Evolutionary conservation across 1,140 invertebrate genomes (phyloP).

Genomic region (Drepana arcuata): DNA sequence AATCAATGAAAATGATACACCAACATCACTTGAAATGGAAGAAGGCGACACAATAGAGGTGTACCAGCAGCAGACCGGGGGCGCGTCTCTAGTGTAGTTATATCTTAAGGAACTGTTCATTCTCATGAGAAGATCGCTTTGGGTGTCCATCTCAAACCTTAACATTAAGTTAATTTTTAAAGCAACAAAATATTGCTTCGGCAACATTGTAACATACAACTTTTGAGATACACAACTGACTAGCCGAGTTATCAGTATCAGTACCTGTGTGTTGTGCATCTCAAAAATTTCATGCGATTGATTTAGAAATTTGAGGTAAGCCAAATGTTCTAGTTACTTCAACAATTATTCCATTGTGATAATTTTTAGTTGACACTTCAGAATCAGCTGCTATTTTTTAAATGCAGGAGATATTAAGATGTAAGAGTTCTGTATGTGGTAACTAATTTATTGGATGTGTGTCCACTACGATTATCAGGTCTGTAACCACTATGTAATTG

Average conservation of each 20-base stretch:
- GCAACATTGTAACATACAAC: constrained; percentile 18
- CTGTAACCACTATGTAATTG: constrained; percentile 47
- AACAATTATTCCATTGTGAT: constrained; percentile 61
- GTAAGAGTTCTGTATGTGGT: constrained; percentile 34
- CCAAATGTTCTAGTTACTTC: constrained; percentile 58
- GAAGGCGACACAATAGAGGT: constrained; percentile 97
- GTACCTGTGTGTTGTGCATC: constrained; percentile 18
- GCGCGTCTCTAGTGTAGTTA: constrained; percentile 63
- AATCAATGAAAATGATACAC: constrained; percentile 95
- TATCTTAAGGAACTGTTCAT: constrained; percentile 58
- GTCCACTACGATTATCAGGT: constrained; percentile 44
- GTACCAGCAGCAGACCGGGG: constrained; percentile 94
- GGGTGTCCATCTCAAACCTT: constrained; percentile 55
- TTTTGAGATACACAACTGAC: constrained; percentile 25
- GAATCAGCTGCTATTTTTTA: constrained; percentile 36
- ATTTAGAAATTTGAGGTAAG: constrained; percentile 45
- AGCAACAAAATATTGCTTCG: constrained; percentile 38
- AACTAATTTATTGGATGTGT: constrained; percentile 50
- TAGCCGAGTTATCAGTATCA: constrained; percentile 9
- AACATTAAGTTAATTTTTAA: constrained; percentile 67
- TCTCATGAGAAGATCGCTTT: constrained; percentile 35
- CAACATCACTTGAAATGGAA: constrained; percentile 92
- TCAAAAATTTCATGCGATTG: constrained; percentile 27
- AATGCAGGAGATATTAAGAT: constrained; percentile 37
- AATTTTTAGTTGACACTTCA: constrained; percentile 50